phyloP scores from a whole-genome alignment of 2,113 vertebrate species.

The Dolichotis patagonum region DNA sequence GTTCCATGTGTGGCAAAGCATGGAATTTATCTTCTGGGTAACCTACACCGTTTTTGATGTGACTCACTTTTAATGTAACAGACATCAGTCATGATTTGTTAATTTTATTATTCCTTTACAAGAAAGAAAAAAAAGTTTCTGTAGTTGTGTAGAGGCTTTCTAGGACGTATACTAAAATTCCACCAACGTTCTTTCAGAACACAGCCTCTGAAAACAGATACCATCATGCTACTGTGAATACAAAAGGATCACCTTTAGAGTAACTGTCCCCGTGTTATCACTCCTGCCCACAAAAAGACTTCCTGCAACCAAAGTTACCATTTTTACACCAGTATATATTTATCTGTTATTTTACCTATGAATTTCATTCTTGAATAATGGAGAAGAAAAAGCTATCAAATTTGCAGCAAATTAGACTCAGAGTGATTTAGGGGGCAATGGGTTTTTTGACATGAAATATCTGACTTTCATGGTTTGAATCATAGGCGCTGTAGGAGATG shows the following conservation, averaged over 20 bases:
- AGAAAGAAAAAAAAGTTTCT: constrained; percentile 25
- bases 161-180: not conserved
- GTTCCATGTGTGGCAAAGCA: not conserved
- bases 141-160: not conserved
- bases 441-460: not conserved
- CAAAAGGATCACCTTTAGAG: not conserved
- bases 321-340: not conserved
- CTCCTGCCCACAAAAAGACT: not conserved
- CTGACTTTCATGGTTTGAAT: constrained; percentile 50
- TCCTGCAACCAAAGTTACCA: not conserved
- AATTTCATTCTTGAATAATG: constrained; percentile 12
- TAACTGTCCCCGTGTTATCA: not conserved
- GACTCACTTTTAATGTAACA: constrained; percentile 21
- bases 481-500: not conserved
- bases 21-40: constrained; percentile 48
- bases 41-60: not conserved
- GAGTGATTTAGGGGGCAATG: constrained; percentile 22
- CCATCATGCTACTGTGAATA: not conserved
- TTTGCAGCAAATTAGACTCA: not conserved
- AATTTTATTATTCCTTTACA: constrained; percentile 31
- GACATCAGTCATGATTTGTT: not conserved
- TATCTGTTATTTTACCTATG: not conserved
- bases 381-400: not conserved
- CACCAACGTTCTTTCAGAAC: not conserved
- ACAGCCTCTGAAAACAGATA: not conserved